These are phyloP conservation scores for Spheniscus mendiculus DNA, from an alignment of 2,113 vertebrate species.

Conservation along the genomic window DNA sequence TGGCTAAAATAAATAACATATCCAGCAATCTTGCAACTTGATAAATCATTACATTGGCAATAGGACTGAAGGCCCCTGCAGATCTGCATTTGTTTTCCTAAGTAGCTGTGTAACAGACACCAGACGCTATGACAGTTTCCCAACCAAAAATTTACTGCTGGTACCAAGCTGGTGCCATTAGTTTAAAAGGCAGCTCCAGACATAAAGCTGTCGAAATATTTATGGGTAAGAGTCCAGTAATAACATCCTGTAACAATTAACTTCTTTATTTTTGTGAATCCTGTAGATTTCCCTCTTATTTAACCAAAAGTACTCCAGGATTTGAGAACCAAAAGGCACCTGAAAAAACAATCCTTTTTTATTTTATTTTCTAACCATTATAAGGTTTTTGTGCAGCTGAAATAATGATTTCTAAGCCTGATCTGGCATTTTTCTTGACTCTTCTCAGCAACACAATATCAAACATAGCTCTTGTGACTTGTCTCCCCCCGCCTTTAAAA, in stretches of 20 bases:
- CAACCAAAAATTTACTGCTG: neutral
- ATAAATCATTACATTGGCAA: neutral
- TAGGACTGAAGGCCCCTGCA: neutral
- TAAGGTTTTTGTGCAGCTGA: neutral
- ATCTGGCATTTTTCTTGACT: neutral
- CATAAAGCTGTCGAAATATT: neutral
- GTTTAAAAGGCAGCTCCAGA: neutral
- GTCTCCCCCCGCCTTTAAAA: fast-evolving
- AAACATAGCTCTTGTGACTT: neutral
- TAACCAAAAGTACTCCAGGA: neutral
- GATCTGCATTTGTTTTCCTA: neutral
- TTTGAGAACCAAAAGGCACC: neutral
- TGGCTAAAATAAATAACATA: neutral
- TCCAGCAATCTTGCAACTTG: neutral
- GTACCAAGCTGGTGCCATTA: neutral
- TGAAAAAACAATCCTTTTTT: neutral
- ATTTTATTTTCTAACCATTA: neutral
- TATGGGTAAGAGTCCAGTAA: neutral
- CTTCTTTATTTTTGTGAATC: neutral
- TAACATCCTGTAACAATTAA: neutral
- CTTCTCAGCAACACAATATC: neutral
- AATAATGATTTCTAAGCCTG: neutral
- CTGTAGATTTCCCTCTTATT: neutral
- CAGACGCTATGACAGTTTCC: neutral
- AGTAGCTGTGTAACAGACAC: neutral